Percentiles rank a stretch among this genome's conserved stretches.
Conservation (phyloP, 1,140 invertebrate genomes). For the Frieseomelitta varia region DNA sequence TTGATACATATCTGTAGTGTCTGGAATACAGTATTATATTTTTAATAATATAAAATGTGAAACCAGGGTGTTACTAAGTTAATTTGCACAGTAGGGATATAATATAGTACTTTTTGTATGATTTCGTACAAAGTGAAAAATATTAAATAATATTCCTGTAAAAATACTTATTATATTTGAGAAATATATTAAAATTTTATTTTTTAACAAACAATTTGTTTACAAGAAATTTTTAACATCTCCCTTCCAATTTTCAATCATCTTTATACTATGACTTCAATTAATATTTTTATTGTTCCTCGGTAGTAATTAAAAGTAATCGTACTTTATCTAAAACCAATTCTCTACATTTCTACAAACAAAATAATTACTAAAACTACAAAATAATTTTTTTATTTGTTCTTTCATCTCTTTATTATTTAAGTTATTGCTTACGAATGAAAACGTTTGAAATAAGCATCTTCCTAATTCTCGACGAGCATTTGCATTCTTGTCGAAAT, state of each 20-base stretch:
- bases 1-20: not conserved
- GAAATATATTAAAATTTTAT: slow-evolving; percentile 22
- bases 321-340: slow-evolving; percentile 7
- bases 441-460: slow-evolving; percentile 43
- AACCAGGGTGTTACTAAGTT: not conserved
- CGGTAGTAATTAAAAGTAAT: not conserved
- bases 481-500: slow-evolving; percentile 21
- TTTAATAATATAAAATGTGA: not conserved
- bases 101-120: not conserved
- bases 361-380: not conserved
- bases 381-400: not conserved
- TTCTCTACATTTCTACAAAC: slow-evolving; percentile 32
- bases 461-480: slow-evolving; percentile 16
- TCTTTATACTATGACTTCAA: not conserved
- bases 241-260: not conserved
- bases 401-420: not conserved
- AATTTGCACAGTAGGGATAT: not conserved
- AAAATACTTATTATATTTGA: not conserved
- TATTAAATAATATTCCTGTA: not conserved
- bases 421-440: slow-evolving; percentile 11
- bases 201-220: not conserved
- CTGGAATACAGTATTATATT: slow-evolving; percentile 11
- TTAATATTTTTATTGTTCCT: not conserved
- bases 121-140: not conserved
- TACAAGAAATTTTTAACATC: not conserved